A percentile compares a stretch with the other conserved stretches of the same genome.
phyloP scores from a whole-genome alignment of 2,888 invertebrate genomes.

The Drosophila merina region DNA sequence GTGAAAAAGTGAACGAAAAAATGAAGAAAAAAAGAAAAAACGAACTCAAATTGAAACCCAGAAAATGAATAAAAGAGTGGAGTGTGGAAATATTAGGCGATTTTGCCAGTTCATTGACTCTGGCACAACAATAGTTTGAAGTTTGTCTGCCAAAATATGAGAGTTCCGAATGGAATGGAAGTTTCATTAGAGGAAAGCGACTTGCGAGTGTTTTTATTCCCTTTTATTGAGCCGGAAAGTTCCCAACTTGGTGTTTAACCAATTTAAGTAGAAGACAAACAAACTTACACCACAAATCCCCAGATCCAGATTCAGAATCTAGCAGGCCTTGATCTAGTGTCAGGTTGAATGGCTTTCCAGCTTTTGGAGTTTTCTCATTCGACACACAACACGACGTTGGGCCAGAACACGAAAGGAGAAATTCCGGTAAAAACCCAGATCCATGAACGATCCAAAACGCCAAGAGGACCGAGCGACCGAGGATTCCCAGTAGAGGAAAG shows the following conservation, averaged over 20 bases:
- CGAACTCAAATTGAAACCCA: too few relatives aligned
- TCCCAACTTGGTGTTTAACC: not conserved
- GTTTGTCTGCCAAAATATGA: conserved; percentile 77
- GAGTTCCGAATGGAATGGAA: conserved; percentile 20
- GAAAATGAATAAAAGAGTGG: not conserved
- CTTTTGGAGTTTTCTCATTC: not conserved
- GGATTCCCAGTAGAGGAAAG: not conserved
- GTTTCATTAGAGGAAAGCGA: not conserved
- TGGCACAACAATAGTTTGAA: conserved; percentile 76
- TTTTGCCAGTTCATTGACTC: conserved; percentile 76
- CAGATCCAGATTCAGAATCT: too few relatives aligned
- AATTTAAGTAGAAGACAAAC: not conserved
- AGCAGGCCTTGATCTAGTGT: not conserved
- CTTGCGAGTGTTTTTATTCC: not conserved
- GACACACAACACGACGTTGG: not conserved
- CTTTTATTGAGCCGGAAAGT: not conserved
- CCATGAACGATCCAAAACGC: not conserved
- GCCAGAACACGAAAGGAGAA: not conserved
- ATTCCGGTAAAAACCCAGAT: not conserved
- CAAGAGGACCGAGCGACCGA: not conserved
- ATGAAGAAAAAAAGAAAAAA: too few relatives aligned
- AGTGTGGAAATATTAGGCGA: conserved; percentile 71
- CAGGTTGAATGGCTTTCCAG: not conserved
- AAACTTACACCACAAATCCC: too few relatives aligned
- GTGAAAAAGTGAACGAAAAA: too few relatives aligned